Percentiles rank a stretch among this genome's conserved stretches.
Conservation (phyloP, 2,797 vertebrate genomes). For the Squalus acanthias region DNA sequence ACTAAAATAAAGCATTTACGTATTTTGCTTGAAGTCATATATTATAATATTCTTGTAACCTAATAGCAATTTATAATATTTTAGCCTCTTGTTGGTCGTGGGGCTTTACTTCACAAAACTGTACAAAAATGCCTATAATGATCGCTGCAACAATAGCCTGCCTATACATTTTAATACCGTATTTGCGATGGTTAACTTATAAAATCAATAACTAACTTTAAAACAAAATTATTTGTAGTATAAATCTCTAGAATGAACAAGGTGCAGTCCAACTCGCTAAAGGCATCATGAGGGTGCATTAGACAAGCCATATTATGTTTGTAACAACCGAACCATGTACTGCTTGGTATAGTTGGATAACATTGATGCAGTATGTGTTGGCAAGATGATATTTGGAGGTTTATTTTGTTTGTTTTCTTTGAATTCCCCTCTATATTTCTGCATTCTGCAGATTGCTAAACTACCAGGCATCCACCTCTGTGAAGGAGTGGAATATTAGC, state of each 20-base stretch:
- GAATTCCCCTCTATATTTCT: background rate
- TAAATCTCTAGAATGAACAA: background rate
- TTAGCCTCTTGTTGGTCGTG: background rate
- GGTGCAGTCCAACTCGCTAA: background rate
- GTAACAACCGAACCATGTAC: no score
- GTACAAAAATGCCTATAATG: background rate
- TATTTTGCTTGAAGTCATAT: background rate
- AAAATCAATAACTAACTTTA: background rate
- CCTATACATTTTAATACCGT: background rate
- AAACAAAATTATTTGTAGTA: background rate
- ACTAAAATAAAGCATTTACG: background rate
- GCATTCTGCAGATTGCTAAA: background rate
- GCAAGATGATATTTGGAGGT: background rate
- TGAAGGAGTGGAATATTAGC: background rate
- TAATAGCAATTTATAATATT: background rate
- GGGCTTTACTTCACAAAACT: background rate
- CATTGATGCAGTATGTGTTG: no score
- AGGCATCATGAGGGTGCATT: background rate
- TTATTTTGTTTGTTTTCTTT: background rate
- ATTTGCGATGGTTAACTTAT: background rate
- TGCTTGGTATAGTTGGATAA: no score
- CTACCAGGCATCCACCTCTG: background rate
- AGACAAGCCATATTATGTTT: no score
- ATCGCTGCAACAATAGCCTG: background rate
- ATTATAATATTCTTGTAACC: background rate